phyloP scores from a whole-genome alignment of 37 sponge, comb jelly and placozoan genomes.

The Lycopodina hypogea region DNA sequence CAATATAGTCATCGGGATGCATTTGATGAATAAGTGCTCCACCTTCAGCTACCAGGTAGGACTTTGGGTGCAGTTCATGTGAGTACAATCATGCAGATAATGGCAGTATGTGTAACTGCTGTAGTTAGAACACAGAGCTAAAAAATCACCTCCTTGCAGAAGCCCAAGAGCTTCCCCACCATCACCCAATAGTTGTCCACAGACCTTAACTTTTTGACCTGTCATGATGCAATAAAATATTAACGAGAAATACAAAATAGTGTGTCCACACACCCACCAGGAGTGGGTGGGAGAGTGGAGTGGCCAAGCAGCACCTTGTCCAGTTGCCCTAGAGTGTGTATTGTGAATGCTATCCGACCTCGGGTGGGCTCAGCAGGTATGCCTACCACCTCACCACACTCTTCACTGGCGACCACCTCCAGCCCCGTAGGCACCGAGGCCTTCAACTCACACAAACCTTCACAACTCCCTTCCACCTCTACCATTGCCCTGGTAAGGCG shows the following conservation, averaged over 20 bases:
- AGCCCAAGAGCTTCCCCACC: constrained; percentile 16
- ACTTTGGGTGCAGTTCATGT: too few relatives aligned
- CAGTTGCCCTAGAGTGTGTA: constrained; percentile 18
- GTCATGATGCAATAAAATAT: not conserved
- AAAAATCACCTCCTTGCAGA: constrained; percentile 43
- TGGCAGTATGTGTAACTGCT: too few relatives aligned
- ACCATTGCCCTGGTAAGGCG: not conserved
- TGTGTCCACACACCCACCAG: too few relatives aligned
- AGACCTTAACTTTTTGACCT: constrained; percentile 34
- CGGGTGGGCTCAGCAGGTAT: not conserved
- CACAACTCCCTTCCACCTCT: not conserved
- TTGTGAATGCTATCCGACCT: constrained; percentile 23
- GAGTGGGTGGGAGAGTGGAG: not conserved
- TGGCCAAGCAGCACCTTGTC: not conserved
- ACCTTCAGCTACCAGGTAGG: too few relatives aligned
- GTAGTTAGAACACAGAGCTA: too few relatives aligned
- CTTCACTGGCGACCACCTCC: constrained; percentile 61
- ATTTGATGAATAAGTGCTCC: too few relatives aligned
- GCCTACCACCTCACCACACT: constrained; percentile 41
- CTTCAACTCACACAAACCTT: constrained; percentile 4
- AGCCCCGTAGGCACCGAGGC: constrained; percentile 77
- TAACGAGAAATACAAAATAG: too few relatives aligned
- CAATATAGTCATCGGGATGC: too few relatives aligned
- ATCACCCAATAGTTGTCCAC: constrained; percentile 49
- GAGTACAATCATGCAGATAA: too few relatives aligned